Percentiles rank a stretch among this genome's conserved stretches.
These are phyloP conservation scores for Galbula dea DNA, from an alignment of 2,113 vertebrate species.

Conservation along the genomic window DNA sequence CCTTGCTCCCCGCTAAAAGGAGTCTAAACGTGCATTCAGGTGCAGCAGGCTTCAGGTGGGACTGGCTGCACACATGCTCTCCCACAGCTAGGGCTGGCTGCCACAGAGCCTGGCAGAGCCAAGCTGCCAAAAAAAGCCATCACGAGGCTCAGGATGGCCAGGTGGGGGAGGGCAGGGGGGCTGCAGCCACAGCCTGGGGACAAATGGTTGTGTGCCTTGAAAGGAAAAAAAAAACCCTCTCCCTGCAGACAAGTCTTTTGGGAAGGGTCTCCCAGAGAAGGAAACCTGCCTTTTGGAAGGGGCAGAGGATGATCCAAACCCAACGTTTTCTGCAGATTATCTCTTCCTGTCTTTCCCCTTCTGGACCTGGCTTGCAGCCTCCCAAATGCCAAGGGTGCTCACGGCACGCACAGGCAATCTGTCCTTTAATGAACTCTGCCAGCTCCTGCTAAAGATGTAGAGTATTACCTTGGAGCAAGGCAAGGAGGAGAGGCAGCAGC, in stretches of 20 bases:
- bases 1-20: not conserved
- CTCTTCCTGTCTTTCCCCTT: not conserved
- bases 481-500: not conserved
- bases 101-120: not conserved
- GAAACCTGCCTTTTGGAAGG: not conserved
- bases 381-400: not conserved
- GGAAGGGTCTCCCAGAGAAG: not conserved
- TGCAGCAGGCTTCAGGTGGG: not conserved
- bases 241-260: not conserved
- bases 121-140: not conserved
- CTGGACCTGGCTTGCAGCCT: not conserved
- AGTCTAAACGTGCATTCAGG: not conserved
- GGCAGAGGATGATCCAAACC: not conserved
- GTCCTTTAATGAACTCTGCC: conserved; percentile 26
- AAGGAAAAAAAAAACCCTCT: not conserved
- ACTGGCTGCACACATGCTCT: not conserved
- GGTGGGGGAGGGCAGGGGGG: not conserved
- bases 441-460: not conserved
- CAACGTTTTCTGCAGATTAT: not conserved
- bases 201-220: accelerated
- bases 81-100: not conserved
- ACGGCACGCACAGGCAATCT: not conserved
- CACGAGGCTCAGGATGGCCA: not conserved
- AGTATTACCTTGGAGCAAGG: not conserved
- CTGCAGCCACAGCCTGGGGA: not conserved